Evolutionary conservation across 2,113 vertebrate genomes (phyloP), one percentile per base, ranked within the genome.

Genomic region (Sinocyclocheilus maitianheensis): DNA sequence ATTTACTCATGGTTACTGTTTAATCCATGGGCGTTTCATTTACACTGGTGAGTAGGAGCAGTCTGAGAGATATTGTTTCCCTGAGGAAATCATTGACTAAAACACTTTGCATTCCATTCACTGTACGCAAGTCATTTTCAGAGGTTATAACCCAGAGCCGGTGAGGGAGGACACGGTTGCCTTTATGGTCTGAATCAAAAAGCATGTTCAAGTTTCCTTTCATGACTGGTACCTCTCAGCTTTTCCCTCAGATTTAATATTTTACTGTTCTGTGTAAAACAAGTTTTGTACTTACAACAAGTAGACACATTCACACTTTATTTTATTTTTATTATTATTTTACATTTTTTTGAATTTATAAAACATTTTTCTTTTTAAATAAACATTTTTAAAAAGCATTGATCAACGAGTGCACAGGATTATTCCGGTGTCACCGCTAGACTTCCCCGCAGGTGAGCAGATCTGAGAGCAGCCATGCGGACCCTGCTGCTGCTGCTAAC

Each of bases 351-450:
- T 0, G 8, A 43, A 43, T 43, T 7, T 0, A 43, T 43, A 43
- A 8, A 43, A 8, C 1, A 69, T 13, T 11, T 16, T 65, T 65
- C 2, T 22, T 2, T 22, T 22, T 6, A 67, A 16, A 34, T 34
- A 40, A 40, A 40, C 30, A 71, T 37, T 71, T 72, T 10, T 22
- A 40, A 72, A 72, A 77, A 55, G 24, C 24, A 43, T 4, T 24
- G 72, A 75, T 77, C 76, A 94, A 94, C 93, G 94, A 91, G 93
- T 87, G 91, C 89, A 87, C 91, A 89, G 92, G 91, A 92, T 94
- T 93, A 93, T 91, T 93, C 91, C 89, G 78, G 88, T 89, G 90
- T 90, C 88, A 88, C 92, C 90, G 92, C 90, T 90, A 90, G 91
- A 92, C 91, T 91, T 90, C 92, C 92, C 91, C 90, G 84, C 78